Base-by-base conservation (phyloP, 2,113 vertebrate genomes). In the Butastur rufipennis region DNA sequence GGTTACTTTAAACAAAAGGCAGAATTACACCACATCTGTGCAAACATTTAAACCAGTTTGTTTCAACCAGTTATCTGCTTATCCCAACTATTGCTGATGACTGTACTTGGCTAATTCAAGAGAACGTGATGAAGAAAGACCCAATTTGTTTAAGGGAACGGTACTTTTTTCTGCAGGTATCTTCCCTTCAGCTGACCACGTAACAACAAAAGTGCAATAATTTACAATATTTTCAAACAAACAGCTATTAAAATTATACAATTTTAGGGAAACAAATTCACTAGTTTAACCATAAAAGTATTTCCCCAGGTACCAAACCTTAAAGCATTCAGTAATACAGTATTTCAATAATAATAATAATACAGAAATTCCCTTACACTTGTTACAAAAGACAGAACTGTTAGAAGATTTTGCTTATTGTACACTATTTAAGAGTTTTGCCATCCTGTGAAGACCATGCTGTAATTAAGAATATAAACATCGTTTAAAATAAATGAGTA, bases 141-240 rank as follows among this genome's bases (percentile, higher is more conserved):
- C 56, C 79, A 71, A 45, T 71, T 29, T 92, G 20, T 68, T 84
- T 40, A 95, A 93, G 71, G 85, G 62, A 96, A 96, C 68, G 11
- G 83, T 94, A 93, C 77, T 61, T 95, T 92, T 96, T 86, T 82
- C 93, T 95, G 87, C 95, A 93, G 94, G 73, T 93, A 96, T 92
- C 36, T 90, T 91, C 87, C 58, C 68, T 78, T 93, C 74, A 86
- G 88, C 88, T 98, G 92, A 94, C 67, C 74, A 82, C 47, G 63
- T 75, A 26, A 2, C 86, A 89, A 96, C 36, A 47, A 97, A 98
- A 98, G 97, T 98, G 97, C 98, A 98, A 97, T 96, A 97, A 97
- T 93, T 97, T 73, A 96, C 86, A 86, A 63, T 83, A 7, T 72
- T 97, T 97, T 94, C 92, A 97, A 96, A 95, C 92, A 97, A 95